These are phyloP conservation scores for Chrysomela aeneicollis DNA, from an alignment of 2,888 invertebrate genomes.

Conservation along the genomic window DNA sequence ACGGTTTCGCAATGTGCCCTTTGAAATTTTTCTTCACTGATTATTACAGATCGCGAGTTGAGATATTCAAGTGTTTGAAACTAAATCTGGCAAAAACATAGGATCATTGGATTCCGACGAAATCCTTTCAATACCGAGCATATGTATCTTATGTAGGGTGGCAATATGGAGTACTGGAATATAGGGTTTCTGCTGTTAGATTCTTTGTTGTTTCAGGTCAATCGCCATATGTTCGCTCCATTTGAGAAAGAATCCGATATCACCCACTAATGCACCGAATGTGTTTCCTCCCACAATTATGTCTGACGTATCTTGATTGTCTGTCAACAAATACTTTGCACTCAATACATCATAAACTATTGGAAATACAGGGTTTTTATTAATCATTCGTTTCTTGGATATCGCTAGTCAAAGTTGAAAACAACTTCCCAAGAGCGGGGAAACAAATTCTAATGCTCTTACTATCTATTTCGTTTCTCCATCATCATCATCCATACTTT, in stretches of 20 bases:
- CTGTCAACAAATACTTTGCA: slow-evolving; percentile 7
- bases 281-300: slow-evolving; percentile 30
- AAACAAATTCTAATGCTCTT: no score
- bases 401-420: no score
- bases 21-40: no score
- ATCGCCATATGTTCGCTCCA: slow-evolving; percentile 24
- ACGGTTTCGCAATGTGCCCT: no score
- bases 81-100: no score
- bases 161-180: neutral
- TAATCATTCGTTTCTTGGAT: no score
- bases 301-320: slow-evolving; percentile 15
- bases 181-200: slow-evolving; percentile 18
- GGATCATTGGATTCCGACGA: no score
- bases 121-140: neutral
- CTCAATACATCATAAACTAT: neutral
- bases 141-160: neutral
- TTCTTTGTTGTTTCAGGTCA: slow-evolving; percentile 16
- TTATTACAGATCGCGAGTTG: no score
- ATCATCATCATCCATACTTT: no score
- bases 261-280: slow-evolving; percentile 28
- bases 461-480: no score
- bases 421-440: no score
- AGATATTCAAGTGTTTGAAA: no score
- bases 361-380: neutral
- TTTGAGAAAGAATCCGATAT: slow-evolving; percentile 29